Evolutionary conservation across 2,888 invertebrate species (phyloP).

Genomic region (Eurois occulta): DNA sequence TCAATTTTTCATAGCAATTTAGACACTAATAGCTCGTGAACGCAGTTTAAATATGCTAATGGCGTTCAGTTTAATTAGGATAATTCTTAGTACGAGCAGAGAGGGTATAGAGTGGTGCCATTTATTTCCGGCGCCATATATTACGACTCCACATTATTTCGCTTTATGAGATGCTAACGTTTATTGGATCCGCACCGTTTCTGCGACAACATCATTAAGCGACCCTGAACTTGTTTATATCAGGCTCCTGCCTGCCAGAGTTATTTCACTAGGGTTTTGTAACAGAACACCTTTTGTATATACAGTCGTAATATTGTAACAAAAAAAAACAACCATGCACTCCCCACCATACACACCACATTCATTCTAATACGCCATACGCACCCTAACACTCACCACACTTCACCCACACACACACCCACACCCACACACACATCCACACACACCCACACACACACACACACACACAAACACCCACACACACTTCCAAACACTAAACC

Average conservation of each 20-base stretch:
- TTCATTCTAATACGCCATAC: too few species aligned
- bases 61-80: not conserved
- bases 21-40: not conserved
- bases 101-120: not conserved
- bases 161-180: slow-evolving; percentile 24
- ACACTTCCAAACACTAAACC: too few species aligned
- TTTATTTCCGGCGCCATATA: not conserved
- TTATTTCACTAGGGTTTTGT: not conserved
- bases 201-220: slow-evolving; percentile 33
- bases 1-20: not conserved
- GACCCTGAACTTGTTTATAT: slow-evolving; percentile 34
- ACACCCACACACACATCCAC: too few species aligned
- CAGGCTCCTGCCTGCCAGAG: not conserved
- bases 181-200: slow-evolving; percentile 45
- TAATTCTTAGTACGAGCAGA: not conserved
- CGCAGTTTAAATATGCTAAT: not conserved
- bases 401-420: too few species aligned
- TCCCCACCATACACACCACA: too few species aligned
- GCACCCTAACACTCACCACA: too few species aligned
- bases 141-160: slow-evolving; percentile 22
- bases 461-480: too few species aligned
- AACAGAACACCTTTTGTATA: too few species aligned
- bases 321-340: too few species aligned
- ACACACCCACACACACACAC: too few species aligned
- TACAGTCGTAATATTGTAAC: too few species aligned